Evolutionary conservation across 2,888 invertebrate genomes (phyloP).

Genomic region (Papilio protenor): DNA sequence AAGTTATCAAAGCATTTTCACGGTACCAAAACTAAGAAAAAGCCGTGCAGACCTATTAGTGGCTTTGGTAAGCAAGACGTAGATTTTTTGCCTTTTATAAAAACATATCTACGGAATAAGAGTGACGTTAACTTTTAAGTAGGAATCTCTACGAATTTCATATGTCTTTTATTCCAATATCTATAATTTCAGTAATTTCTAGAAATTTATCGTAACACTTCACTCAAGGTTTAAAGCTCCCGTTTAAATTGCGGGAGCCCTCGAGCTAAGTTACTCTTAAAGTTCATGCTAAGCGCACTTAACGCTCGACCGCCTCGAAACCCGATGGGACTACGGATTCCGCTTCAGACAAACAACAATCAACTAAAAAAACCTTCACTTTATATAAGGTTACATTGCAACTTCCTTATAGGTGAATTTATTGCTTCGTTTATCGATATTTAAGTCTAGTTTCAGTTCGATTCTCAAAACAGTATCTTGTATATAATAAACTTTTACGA

Average conservation of each 20-base stretch:
- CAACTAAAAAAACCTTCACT: background rate
- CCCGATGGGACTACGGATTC: conserved; percentile 14
- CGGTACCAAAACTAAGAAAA: background rate
- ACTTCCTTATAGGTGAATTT: conserved; percentile 20
- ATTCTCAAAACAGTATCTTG: conserved; percentile 18
- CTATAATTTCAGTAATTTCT: background rate
- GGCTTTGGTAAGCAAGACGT: too few species aligned
- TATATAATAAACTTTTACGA: conserved; percentile 13
- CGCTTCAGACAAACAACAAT: conserved; percentile 5
- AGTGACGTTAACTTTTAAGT: background rate
- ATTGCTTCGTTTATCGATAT: background rate
- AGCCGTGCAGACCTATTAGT: too few species aligned
- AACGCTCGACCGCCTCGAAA: conserved; percentile 13
- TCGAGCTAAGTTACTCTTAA: conserved; percentile 12
- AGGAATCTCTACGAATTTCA: conserved; percentile 1
- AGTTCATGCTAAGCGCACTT: conserved; percentile 16
- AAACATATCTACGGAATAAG: background rate
- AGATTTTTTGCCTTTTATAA: background rate
- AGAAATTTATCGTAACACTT: background rate
- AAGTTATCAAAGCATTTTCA: background rate
- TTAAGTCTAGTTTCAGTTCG: conserved; percentile 17
- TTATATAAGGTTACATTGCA: conserved; percentile 6
- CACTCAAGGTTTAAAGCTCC: conserved; percentile 10
- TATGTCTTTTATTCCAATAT: background rate
- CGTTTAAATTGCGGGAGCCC: conserved; percentile 10